phyloP scores from a whole-genome alignment of 2,888 invertebrate genomes.

The Xestia ashworthii region DNA sequence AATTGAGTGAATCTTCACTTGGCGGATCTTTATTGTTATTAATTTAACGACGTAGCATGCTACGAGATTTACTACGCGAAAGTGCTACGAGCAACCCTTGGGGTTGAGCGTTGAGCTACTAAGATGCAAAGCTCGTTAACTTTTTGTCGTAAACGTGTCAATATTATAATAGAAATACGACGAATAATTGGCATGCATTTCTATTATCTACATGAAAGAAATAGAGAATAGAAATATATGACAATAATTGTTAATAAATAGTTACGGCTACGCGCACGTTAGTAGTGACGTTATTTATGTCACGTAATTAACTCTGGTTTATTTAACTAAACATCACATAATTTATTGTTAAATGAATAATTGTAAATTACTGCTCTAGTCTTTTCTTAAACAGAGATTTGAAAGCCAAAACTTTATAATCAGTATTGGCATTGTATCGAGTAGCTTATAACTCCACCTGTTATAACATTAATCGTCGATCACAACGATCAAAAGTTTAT shows the following conservation, averaged over 20 bases:
- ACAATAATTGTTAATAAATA: no score
- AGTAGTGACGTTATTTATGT: not conserved
- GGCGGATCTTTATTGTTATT: not conserved
- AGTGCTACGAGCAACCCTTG: conserved; percentile 15
- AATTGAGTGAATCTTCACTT: not conserved
- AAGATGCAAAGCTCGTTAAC: no score
- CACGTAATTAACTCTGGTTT: not conserved
- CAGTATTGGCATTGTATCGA: conserved; percentile 39
- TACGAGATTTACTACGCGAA: conserved; percentile 29
- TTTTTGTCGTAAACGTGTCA: not conserved
- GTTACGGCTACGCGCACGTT: no score
- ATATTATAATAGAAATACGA: not conserved
- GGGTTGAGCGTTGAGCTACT: not conserved
- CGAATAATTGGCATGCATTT: not conserved
- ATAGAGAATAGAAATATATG: not conserved
- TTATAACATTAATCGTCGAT: conserved; percentile 50
- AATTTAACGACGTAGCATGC: conserved; percentile 18
- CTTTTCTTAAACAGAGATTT: conserved; percentile 11
- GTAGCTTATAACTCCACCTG: conserved; percentile 32
- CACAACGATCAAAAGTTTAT: conserved; percentile 53
- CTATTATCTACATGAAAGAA: not conserved
- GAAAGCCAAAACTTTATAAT: conserved; percentile 33
- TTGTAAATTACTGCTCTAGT: conserved; percentile 15
- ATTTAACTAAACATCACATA: conserved; percentile 17
- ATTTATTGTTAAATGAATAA: conserved; percentile 25